phyloP scores from a whole-genome alignment of 1,140 invertebrate species.

The Apis laboriosa region DNA sequence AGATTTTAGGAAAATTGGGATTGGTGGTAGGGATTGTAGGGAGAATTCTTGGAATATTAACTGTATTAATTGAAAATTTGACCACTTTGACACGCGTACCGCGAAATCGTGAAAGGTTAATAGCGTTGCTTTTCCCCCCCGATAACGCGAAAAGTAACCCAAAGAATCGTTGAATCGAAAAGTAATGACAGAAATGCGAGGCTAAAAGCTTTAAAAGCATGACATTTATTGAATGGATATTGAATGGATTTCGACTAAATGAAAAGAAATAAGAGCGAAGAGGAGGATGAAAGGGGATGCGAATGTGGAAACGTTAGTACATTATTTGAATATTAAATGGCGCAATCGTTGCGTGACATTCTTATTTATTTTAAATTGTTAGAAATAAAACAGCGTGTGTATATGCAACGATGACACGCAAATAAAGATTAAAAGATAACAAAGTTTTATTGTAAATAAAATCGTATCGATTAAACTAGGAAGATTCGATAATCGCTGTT shows the following conservation, averaged over 20 bases:
- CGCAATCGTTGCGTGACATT: not conserved
- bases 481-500: not conserved
- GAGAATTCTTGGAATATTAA: not conserved
- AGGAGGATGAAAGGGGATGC: not conserved
- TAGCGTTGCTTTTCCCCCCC: not conserved
- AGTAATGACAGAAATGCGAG: not conserved
- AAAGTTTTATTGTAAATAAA: not conserved
- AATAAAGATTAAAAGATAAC: not conserved
- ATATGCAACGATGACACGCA: not conserved
- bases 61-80: not conserved
- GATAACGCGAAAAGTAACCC: not conserved
- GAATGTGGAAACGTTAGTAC: not conserved
- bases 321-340: not conserved
- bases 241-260: not conserved
- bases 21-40: no score
- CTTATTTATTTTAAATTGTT: not conserved
- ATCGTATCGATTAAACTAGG: not conserved
- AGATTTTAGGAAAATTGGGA: not conserved
- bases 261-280: not conserved
- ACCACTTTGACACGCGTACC: not conserved
- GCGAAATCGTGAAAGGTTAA: not conserved
- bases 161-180: not conserved
- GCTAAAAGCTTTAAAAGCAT: constrained; percentile 10
- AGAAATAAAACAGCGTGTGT: not conserved
- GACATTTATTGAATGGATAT: not conserved